Conservation (phyloP, 2,888 invertebrate species). For the Digitonthophagus gazella region DNA sequence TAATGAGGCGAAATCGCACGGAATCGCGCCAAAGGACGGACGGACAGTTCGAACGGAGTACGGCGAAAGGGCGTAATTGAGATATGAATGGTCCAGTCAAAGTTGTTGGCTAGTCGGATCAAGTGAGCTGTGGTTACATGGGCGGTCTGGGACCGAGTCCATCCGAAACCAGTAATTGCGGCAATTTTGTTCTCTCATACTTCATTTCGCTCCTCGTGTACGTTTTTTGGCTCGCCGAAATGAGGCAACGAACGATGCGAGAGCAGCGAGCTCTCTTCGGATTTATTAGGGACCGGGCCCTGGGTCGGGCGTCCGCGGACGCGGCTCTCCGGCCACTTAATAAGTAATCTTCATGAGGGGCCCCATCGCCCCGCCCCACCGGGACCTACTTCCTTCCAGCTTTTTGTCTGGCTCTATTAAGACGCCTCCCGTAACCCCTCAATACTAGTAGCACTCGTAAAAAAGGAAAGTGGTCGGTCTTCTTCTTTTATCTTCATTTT, state of each 20-base stretch:
- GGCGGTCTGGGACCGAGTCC: slow-evolving; percentile 49
- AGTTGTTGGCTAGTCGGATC: slow-evolving; percentile 39
- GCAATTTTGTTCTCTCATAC: slow-evolving; percentile 51
- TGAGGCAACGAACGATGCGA: background rate
- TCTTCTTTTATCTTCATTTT: background rate
- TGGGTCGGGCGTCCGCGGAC: background rate
- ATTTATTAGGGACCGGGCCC: background rate
- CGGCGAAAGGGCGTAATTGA: slow-evolving; percentile 41
- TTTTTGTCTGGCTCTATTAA: background rate
- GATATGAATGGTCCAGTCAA: slow-evolving; percentile 45
- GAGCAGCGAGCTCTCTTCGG: background rate
- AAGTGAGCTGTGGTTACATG: slow-evolving; percentile 49
- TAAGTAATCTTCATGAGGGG: background rate
- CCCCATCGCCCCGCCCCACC: background rate
- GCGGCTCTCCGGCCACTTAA: background rate
- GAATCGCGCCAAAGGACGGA: background rate
- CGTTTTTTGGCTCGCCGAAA: background rate
- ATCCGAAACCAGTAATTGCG: slow-evolving; percentile 49
- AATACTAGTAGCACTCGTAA: background rate
- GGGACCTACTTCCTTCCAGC: background rate
- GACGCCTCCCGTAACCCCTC: background rate
- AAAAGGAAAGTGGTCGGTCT: background rate
- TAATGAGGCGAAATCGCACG: background rate
- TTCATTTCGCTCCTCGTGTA: slow-evolving; percentile 37
- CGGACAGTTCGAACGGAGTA: background rate